A percentile compares a stretch with the other conserved stretches of the same genome.
Evolutionary conservation across 2,888 invertebrate genomes (phyloP).

Genomic region (Aspidapion aeneum): DNA sequence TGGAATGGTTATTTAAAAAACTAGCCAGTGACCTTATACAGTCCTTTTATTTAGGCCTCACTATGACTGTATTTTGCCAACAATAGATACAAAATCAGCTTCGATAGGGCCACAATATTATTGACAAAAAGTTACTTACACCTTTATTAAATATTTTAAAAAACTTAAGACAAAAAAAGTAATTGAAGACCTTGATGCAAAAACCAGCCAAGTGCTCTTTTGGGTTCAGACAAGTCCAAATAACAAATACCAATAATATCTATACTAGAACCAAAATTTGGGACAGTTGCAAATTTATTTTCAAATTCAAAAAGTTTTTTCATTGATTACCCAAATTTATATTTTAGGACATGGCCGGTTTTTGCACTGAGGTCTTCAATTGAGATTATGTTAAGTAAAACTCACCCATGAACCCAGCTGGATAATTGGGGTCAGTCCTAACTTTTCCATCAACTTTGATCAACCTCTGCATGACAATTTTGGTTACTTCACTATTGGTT

Average conservation of each 20-base stretch:
- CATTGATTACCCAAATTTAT: too few relatives aligned
- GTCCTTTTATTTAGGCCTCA: constrained; percentile 47
- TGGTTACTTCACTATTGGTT: constrained; percentile 93
- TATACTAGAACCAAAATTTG: too few relatives aligned
- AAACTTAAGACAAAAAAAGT: too few relatives aligned
- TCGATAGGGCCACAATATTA: constrained; percentile 43
- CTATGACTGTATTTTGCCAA: constrained; percentile 45
- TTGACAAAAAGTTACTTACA: too few relatives aligned
- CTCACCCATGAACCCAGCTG: constrained; percentile 99
- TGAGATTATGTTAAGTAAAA: constrained; percentile 13
- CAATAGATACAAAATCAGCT: constrained; percentile 39
- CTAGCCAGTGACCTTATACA: constrained; percentile 50
- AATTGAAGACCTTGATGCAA: too few relatives aligned
- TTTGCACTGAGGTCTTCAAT: constrained; percentile 4
- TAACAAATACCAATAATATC: too few relatives aligned
- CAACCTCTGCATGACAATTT: constrained; percentile 96
- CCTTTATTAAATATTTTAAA: too few relatives aligned
- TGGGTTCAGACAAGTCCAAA: too few relatives aligned
- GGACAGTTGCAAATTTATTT: too few relatives aligned
- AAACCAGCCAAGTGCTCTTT: too few relatives aligned
- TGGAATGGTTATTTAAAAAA: constrained; percentile 36
- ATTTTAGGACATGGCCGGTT: too few relatives aligned
- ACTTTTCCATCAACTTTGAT: constrained; percentile 99
- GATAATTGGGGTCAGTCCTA: constrained; percentile 95
- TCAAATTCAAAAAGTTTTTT: too few relatives aligned